phyloP scores from a whole-genome alignment of 1,140 invertebrate genomes.

The Aphis craccivora region DNA sequence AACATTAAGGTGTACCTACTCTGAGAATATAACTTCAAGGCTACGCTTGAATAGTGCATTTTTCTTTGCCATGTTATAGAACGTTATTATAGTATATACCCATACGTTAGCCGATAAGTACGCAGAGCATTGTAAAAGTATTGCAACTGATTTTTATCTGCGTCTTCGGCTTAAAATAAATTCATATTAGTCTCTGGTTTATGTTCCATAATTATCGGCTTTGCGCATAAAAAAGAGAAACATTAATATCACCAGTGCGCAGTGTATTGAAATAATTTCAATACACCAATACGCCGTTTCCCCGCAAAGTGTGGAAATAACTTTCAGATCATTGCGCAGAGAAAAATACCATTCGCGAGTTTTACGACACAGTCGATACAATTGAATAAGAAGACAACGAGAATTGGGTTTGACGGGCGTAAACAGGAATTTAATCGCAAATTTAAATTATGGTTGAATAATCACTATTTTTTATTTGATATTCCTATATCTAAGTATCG shows the following conservation, averaged over 20 bases:
- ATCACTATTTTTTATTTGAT: neutral
- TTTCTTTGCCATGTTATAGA: neutral
- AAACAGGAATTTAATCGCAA: neutral
- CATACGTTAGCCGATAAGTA: constrained; percentile 8
- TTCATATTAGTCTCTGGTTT: neutral
- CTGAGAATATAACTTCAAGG: constrained; percentile 35
- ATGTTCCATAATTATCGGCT: neutral
- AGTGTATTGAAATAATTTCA: constrained; percentile 9
- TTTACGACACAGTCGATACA: neutral
- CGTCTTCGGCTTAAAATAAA: neutral
- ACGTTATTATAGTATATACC: neutral
- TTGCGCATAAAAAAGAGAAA: neutral
- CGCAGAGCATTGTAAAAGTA: neutral
- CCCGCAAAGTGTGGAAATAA: neutral
- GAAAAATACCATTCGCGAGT: neutral
- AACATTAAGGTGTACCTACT: neutral
- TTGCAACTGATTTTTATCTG: neutral
- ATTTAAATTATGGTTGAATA: neutral
- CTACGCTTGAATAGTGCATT: neutral
- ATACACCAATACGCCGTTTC: neutral
- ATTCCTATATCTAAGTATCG: neutral
- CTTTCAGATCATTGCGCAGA: neutral
- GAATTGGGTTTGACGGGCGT: neutral
- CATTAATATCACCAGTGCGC: neutral
- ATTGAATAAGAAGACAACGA: neutral